A percentile compares a stretch with the other conserved stretches of the same genome.
These are phyloP conservation scores for Pyrgus malvae DNA, from an alignment of 2,888 invertebrate genomes.

Conservation along the genomic window DNA sequence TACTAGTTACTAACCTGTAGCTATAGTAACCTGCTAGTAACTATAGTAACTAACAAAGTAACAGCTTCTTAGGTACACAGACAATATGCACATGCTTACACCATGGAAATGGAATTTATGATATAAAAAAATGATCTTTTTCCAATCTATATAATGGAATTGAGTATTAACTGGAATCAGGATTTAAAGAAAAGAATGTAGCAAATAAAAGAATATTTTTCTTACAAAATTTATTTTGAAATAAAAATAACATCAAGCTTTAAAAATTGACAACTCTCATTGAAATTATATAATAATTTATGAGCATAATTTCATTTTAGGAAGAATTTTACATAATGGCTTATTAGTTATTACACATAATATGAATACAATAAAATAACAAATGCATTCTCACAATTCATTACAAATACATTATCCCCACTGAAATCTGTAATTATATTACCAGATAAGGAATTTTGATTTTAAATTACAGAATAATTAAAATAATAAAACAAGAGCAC, in stretches of 20 bases:
- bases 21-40: too few relatives aligned
- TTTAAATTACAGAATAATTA: conserved; percentile 27
- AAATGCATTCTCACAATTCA: conserved; percentile 47
- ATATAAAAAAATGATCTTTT: too few relatives aligned
- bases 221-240: conserved; percentile 77
- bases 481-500: conserved; percentile 28
- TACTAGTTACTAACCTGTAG: too few relatives aligned
- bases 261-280: conserved; percentile 75
- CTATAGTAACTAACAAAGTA: too few relatives aligned
- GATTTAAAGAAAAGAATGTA: too few relatives aligned
- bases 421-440: conserved; percentile 19
- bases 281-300: conserved; percentile 71
- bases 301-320: conserved; percentile 74
- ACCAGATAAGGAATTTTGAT: conserved; percentile 22
- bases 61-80: too few relatives aligned
- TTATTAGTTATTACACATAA: conserved; percentile 41
- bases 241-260: conserved; percentile 80
- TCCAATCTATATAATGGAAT: too few relatives aligned
- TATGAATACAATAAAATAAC: conserved; percentile 49
- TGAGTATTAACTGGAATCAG: too few relatives aligned
- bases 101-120: too few relatives aligned
- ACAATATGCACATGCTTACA: too few relatives aligned
- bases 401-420: conserved; percentile 19
- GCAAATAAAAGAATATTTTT: too few relatives aligned
- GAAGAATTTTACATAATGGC: conserved; percentile 56